These are phyloP conservation scores for Sussaba pulchella DNA, from an alignment of 2,888 invertebrate genomes.

Conservation along the genomic window DNA sequence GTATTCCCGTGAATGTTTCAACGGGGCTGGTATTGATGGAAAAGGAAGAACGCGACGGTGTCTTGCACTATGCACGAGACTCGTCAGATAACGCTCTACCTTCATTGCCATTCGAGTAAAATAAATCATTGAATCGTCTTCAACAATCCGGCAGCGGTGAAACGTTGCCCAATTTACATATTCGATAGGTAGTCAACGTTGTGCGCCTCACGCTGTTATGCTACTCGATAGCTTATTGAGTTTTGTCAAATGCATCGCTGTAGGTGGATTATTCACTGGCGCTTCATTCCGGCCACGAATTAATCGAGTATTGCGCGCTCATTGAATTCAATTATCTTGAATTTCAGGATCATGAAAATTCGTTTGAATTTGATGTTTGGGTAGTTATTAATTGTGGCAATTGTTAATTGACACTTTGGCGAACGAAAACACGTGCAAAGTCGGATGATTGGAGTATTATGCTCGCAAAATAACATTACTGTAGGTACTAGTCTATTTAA, in stretches of 20 bases:
- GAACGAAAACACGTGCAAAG: too few relatives aligned
- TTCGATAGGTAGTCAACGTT: not conserved
- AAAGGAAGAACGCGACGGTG: constrained; percentile 46
- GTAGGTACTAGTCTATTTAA: too few relatives aligned
- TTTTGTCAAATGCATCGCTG: not conserved
- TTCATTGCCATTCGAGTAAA: too few relatives aligned
- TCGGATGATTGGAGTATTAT: too few relatives aligned
- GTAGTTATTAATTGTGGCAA: too few relatives aligned
- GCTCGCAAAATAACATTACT: too few relatives aligned
- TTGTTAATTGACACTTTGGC: too few relatives aligned
- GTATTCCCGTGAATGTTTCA: constrained; percentile 71
- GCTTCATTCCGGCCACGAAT: not conserved
- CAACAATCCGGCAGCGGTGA: not conserved
- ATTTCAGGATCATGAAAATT: constrained; percentile 2
- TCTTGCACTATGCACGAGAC: not conserved
- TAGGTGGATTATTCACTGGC: not conserved
- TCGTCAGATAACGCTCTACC: too few relatives aligned
- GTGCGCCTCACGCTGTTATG: not conserved
- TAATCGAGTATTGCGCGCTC: not conserved
- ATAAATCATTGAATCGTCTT: not conserved
- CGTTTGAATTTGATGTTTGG: too few relatives aligned
- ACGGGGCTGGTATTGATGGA: constrained; percentile 72
- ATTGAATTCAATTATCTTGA: not conserved
- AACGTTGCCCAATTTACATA: not conserved
- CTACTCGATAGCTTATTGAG: constrained; percentile 1